These are phyloP conservation scores for Cheilosia scutellata DNA, from an alignment of 2,888 invertebrate genomes.

Conservation along the genomic window DNA sequence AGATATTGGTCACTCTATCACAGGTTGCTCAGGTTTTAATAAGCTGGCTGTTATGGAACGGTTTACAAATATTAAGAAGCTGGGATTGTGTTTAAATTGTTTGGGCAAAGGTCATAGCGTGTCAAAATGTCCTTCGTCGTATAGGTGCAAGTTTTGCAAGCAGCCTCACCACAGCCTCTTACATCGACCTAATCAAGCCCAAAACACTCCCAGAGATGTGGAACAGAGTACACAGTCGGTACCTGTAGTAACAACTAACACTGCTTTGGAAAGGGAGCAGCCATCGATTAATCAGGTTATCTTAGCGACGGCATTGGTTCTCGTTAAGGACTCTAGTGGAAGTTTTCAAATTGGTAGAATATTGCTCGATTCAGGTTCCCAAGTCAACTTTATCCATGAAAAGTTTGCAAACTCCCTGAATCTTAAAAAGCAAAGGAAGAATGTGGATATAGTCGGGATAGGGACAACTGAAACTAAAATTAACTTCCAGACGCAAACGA, in stretches of 20 bases:
- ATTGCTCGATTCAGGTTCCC: constrained; percentile 26
- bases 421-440: constrained; percentile 8
- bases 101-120: constrained; percentile 13
- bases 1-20: no score
- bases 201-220: background rate
- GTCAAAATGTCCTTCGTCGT: constrained; percentile 5
- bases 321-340: constrained; percentile 50
- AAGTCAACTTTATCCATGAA: constrained; percentile 19
- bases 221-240: background rate
- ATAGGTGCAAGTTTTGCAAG: constrained; percentile 16
- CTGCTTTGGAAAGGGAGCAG: constrained; percentile 12
- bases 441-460: constrained; percentile 52
- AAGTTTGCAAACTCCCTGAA: background rate
- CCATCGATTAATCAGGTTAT: constrained; percentile 15
- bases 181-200: background rate
- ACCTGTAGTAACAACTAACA: background rate
- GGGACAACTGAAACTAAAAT: constrained; percentile 46
- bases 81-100: constrained; percentile 30
- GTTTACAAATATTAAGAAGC: no score
- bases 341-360: constrained; percentile 53
- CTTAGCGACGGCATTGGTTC: constrained; percentile 70
- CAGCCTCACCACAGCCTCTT: constrained; percentile 20
- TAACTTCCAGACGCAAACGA: constrained; percentile 34
- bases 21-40: no score
- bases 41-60: no score